Evolutionary conservation across 2,797 vertebrate genomes (phyloP), one percentile per base, ranked within the genome.

Genomic region (Periophthalmus magnuspinnatus): DNA sequence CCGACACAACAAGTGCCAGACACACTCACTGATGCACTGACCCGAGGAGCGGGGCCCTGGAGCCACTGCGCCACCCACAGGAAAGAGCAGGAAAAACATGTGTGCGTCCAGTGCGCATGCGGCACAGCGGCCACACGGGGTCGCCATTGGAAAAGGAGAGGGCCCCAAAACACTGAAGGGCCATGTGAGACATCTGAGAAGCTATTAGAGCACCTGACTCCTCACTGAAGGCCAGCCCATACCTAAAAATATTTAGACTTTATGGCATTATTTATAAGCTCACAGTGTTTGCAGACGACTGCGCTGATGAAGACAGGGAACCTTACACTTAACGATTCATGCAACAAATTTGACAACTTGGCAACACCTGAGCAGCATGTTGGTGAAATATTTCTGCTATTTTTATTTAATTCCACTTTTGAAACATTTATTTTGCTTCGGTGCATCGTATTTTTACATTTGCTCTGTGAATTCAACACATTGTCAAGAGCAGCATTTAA

Each of bases 41-140:
- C 76, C 67, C 67, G 77, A 82, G 76, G 14, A 6, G 50, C 34
- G 68, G 62, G 75, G 76, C 72, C 74, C 89, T 91, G 83, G 90
- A 81, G 79, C 81, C 58, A 87, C 83, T 81, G 38, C 76, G 90
- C 91, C 92, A 91, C 81, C 92, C 92, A 88, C 78, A 85, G 93
- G 86, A 84, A 56, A 55, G 14, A 21, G 47, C 14, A 68, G 5
- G 24, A 4, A 64, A 22, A 28, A 47, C 38, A 48, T 22, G 28
- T 17, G 9, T 54, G 2, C n/a, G 38, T 41, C 56, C 9, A 41
- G 38, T 57, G 57, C 68, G 67, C 86, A 65, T 84, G 78, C 59
- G 34, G 48, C 47, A 28, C 62, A 60, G 28, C 62, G 68, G 78
- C 81, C 85, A 81, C 71, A n/a, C 32, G 85, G 82, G 81, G 85